Base-by-base conservation (phyloP, 2,888 invertebrate species). In the Drosophila greeni region DNA sequence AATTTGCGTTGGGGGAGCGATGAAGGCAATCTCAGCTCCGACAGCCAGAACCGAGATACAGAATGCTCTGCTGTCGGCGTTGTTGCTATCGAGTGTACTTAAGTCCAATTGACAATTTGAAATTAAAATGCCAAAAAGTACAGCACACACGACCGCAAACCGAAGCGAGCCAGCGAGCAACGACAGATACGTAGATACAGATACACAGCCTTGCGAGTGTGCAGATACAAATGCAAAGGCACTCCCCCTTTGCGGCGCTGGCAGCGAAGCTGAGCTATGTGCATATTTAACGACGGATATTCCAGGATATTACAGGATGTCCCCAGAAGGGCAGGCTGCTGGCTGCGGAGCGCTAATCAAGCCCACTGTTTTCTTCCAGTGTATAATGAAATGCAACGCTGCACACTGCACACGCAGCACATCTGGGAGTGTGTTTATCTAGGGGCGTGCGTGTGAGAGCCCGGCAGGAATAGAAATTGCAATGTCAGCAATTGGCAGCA, bases 401-500 rank as follows among this genome's bases (percentile, higher is more conserved):
- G 80, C 76, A 69, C 68, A 75, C 47, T 73, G 82, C 76, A 66
- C 65, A 65, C 76, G 74, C 76, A 77, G 82, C 76, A 79, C 67
- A 75, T 72, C 43, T 51, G 39, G 58, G 49, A 52, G 60, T 43
- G 48, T 55, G 42, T 42, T 56, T 39, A 43, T 24, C 42, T 49
- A 45, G 26, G 54, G 33, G 57, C 26, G 55, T 36, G 66, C 34
- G 64, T 37, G 64, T 68, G 66, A 47, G 66, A 66, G 53, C 73
- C 71, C 69, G 76, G 76, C 69, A 71, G 78, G 78, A 81, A 82
- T 80, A 82, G 81, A 82, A 82, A 82, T 82, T 84, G 84, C 84
- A 84, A 83, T 79, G 84, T 84, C 84, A 84, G 84, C 84, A 84
- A 84, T 84, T 84, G 84, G 84, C 84, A 84, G 82, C 82, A 84